A percentile compares a stretch with the other conserved stretches of the same genome.
phyloP scores from a whole-genome alignment of 2,113 vertebrate species.

The Equus przewalskii region DNA sequence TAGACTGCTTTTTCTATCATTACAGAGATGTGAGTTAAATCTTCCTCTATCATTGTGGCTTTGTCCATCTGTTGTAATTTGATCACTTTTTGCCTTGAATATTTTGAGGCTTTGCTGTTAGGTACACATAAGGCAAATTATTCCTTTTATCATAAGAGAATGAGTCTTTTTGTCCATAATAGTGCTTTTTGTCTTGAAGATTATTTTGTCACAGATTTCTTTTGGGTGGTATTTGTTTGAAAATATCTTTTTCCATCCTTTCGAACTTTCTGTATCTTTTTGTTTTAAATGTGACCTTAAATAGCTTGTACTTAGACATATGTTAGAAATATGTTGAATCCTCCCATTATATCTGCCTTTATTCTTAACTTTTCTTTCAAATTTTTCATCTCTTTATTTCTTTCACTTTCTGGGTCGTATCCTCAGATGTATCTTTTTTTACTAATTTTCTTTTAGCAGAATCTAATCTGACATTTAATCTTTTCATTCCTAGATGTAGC shows the following conservation, averaged over 20 bases:
- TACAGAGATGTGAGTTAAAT: slow-evolving; percentile 15
- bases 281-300: slow-evolving; percentile 42
- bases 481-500: background rate
- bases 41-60: background rate
- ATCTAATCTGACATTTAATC: background rate
- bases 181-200: background rate
- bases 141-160: background rate
- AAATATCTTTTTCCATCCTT: background rate
- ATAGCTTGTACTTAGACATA: background rate
- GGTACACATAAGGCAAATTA: background rate
- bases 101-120: slow-evolving; percentile 3
- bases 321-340: background rate
- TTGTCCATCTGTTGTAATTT: background rate
- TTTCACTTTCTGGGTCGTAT: background rate
- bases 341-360: background rate
- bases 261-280: background rate
- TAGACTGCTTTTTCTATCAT: background rate
- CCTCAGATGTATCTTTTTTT: background rate
- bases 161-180: background rate
- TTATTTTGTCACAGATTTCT: background rate
- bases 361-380: background rate
- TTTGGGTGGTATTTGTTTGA: background rate
- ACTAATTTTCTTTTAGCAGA: background rate
- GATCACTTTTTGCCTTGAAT: background rate
- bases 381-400: background rate